phyloP scores from a whole-genome alignment of 2,888 invertebrate species.

The Unio pictorum region DNA sequence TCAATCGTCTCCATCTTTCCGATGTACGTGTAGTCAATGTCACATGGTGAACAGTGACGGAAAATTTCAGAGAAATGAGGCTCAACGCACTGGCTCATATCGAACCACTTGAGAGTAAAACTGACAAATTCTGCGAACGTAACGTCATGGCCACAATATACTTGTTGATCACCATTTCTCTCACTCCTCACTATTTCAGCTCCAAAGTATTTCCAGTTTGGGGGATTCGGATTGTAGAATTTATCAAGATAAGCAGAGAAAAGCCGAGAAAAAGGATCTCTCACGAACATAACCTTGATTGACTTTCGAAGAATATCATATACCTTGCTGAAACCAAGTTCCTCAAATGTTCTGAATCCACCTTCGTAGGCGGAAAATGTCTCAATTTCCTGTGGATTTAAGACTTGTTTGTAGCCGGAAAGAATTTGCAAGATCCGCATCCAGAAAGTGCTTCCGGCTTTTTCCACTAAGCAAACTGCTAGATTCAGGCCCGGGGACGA shows the following conservation, averaged over 20 bases:
- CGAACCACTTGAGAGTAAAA: constrained; percentile 21
- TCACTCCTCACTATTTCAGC: constrained; percentile 12
- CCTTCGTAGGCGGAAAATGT: constrained; percentile 15
- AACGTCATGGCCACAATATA: constrained; percentile 38
- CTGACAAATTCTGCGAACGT: constrained; percentile 41
- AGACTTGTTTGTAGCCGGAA: constrained; percentile 16
- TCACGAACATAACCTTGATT: constrained; percentile 26
- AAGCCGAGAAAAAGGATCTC: constrained; percentile 40
- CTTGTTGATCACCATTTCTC: constrained; percentile 13
- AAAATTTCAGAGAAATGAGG: constrained; percentile 41
- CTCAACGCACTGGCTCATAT: constrained; percentile 18
- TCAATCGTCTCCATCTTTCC: constrained; percentile 42
- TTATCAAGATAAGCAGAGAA: constrained; percentile 48
- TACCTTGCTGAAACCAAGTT: not conserved
- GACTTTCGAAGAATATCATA: too few relatives aligned
- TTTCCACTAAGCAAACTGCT: constrained; percentile 38
- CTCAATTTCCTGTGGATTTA: constrained; percentile 10
- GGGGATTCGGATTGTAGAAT: constrained; percentile 36
- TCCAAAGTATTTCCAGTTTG: constrained; percentile 33
- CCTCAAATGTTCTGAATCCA: constrained; percentile 12
- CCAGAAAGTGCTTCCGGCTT: constrained; percentile 50
- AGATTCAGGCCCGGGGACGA: too few relatives aligned
- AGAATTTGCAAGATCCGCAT: constrained; percentile 35
- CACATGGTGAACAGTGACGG: constrained; percentile 43
- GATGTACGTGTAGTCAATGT: constrained; percentile 33